Evolutionary conservation across 2,888 invertebrate species (phyloP), one percentile per base, ranked within the genome.

Genomic region (Baronia brevicornis): DNA sequence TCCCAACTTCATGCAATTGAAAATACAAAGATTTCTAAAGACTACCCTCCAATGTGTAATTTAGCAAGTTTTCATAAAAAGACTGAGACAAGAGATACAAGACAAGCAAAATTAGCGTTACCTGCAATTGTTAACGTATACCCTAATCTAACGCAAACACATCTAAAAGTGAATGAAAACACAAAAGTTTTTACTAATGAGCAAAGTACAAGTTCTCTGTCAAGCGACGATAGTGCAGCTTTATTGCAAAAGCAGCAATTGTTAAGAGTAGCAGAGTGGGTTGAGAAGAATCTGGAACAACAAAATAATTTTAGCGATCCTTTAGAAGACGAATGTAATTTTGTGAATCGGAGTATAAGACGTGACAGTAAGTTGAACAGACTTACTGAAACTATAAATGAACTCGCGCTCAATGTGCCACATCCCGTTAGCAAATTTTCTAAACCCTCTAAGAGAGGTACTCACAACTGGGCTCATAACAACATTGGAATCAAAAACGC

Each of bases 221-320:
- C 85, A 1, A 85, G 85, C 39, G 85, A 85, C 29, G 85, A 85
- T 32, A 85, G 85, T 41, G 84, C 85, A 17, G 87, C 87, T 1
- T 49, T 88, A 43, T 48, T 89, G 33, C 85, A 88, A 32, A 86
- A 88, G 11, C 89, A 89, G 40, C 90, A 91, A 39, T 55, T 91
- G 41, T 87, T 88, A 9, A 79, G 91, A 46, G 92, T 93, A 5
- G 92, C 91, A 0, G 91, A 93, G 50, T 92, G 92, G 92, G 91
- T 93, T 9, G 89, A 91, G 60, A 88, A 87, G 46, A 90, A 88
- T 50, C 62, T 87, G 55, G 85, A 84, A 36, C 84, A 79, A 38
- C 84, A 82, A 38, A 84, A 79, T 30, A 84, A 64, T 45, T 70
- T 70, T 29, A 78, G 74, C 18, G 82, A 82, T 45, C 79, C 74